Evolutionary conservation across 2,888 invertebrate species (phyloP).

Genomic region (Macrophya alboannulata): DNA sequence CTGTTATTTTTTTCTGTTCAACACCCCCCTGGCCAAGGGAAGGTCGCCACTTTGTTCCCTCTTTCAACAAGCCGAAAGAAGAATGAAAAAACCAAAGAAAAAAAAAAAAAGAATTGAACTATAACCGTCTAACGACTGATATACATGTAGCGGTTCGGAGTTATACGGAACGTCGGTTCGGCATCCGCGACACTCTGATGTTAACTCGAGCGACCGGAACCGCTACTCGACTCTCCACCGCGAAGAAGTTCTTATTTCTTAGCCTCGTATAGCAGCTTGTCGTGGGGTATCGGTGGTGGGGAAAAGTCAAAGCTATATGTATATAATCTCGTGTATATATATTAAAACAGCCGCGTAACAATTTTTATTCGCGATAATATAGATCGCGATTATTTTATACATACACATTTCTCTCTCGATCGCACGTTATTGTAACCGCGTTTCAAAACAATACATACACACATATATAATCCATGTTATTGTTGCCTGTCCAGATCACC

Average conservation of each 20-base stretch:
- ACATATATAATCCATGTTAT: not conserved
- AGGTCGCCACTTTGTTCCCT: not conserved
- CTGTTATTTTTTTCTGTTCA: not conserved
- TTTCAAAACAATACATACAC: not conserved
- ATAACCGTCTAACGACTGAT: no score
- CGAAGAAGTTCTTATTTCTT: constrained; percentile 28
- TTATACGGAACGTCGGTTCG: constrained; percentile 2
- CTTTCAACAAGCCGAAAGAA: not conserved
- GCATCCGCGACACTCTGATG: constrained; percentile 34
- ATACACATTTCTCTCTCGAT: not conserved
- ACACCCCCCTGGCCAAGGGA: not conserved
- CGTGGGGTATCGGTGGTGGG: not conserved
- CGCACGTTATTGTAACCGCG: not conserved
- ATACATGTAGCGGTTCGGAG: not conserved
- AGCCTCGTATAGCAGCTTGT: not conserved
- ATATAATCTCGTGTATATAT: not conserved
- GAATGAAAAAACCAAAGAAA: not conserved
- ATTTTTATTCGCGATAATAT: constrained; percentile 22
- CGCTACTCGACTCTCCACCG: constrained; percentile 8
- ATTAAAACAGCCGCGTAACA: not conserved
- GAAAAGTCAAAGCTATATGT: not conserved
- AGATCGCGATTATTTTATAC: constrained; percentile 28
- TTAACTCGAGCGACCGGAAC: constrained; percentile 40
- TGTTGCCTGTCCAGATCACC: not conserved
- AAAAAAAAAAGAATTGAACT: not conserved